Evolutionary conservation across 2,797 vertebrate species (phyloP), one percentile per base, ranked within the genome.

Genomic region (Gambelia wislizenii): DNA sequence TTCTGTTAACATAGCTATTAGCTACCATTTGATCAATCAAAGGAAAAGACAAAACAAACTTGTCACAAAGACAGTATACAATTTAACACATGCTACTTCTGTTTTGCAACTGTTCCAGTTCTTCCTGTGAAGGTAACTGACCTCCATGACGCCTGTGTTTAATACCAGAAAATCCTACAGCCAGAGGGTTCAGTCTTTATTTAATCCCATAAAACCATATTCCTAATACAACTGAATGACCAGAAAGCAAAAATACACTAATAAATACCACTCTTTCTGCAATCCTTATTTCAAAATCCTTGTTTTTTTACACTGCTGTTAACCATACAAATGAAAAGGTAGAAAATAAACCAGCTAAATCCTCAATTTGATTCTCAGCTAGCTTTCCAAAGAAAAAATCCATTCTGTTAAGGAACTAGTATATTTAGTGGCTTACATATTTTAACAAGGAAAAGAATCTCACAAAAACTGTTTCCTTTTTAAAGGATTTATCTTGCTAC

Each of bases 311-410:
- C 1, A 95, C 93, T 91, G 93, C 81, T 67, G 93, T 92, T 80
- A 96, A 95, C 88, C 1, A 59, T 30, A 47, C 0, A 16, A 82
- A 91, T 64, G 89, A 56, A 72, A 75, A 91, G 92, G 87, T 77
- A 87, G 89, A 92, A 91, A 84, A 74, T 44, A 94, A 93, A 93
- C 22, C 64, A 92, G 90, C 76, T 91, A n/a, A 91, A 89, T 91
- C 93, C 94, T 94, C 90, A 91, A 54, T 90, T 92, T 90, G 93
- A 93, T 72, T 61, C 89, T 14, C 10, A 44, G 22, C 36, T 59
- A 2, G 12, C 16, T 75, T 59, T 44, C 36, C 42, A 54, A 75
- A 69, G 27, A 27, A 42, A 33, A 44, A 44, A 47, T 27, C 1
- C 42, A 67, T 2, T 70, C 8, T 36, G 18, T 36, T 25, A n/a